Conservation (phyloP, 2,888 invertebrate genomes). For the Drosophila melanocephala region DNA sequence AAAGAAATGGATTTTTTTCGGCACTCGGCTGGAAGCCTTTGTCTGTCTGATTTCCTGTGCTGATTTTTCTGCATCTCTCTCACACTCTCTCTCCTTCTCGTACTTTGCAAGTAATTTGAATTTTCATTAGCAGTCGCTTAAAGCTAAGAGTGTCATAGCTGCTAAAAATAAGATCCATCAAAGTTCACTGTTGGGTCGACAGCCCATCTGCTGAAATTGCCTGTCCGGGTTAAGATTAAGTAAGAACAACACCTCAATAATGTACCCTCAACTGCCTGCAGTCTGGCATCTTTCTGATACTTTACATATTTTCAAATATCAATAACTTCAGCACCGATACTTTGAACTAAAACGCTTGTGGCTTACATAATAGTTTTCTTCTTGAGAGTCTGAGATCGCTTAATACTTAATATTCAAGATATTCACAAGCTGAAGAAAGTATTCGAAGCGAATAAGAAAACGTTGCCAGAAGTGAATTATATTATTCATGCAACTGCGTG, state of each 20-base stretch:
- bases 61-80: conserved; percentile 38
- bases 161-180: conserved; percentile 3
- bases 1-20: conserved; percentile 54
- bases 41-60: conserved; percentile 45
- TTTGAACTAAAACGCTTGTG: not conserved
- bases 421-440: not conserved
- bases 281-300: not conserved
- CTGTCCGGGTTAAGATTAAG: not conserved
- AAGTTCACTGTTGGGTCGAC: not conserved
- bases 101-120: conserved; percentile 28
- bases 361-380: not conserved
- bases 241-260: conserved; percentile 7
- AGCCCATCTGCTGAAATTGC: conserved; percentile 2
- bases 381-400: not conserved
- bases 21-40: conserved; percentile 48
- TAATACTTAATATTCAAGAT: not conserved
- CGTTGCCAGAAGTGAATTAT: not conserved
- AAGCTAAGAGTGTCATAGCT: not conserved
- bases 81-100: not conserved
- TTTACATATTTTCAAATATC: not conserved
- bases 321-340: no score
- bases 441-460: not conserved
- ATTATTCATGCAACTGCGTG: not conserved
- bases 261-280: not conserved
- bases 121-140: conserved; percentile 8